Evolutionary conservation across 2,113 vertebrate genomes (phyloP).

Genomic region (Carassius gibelio): DNA sequence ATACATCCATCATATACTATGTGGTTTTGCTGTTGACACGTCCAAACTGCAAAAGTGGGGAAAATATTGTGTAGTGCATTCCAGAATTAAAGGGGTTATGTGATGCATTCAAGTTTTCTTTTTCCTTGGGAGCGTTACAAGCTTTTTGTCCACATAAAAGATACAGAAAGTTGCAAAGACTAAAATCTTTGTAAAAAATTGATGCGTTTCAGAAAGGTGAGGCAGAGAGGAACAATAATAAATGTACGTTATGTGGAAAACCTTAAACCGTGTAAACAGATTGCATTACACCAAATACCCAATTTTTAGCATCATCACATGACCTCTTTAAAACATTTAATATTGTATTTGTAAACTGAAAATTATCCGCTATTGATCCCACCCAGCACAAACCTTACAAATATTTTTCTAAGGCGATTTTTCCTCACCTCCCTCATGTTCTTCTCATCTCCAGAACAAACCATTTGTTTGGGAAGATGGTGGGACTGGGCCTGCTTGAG

Average conservation of each 20-base stretch:
- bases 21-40: neutral
- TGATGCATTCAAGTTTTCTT: no score
- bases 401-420: neutral
- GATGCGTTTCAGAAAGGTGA: no score
- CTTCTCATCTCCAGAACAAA: constrained; percentile 80
- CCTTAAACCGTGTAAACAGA: no score
- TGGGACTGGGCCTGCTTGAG: constrained; percentile 72
- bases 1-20: neutral
- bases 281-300: no score
- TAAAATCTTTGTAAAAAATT: no score
- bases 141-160: no score
- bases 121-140: no score
- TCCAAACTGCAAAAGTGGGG: neutral
- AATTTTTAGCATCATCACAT: no score
- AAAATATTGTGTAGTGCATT: neutral
- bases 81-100: neutral
- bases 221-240: no score
- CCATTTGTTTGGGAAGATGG: constrained; percentile 80
- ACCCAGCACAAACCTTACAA: constrained; percentile 5
- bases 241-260: neutral
- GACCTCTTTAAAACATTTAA: no score
- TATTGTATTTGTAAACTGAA: constrained; percentile 50
- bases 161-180: no score
- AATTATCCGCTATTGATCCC: constrained; percentile 29
- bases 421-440: constrained; percentile 84